Evolutionary conservation across 1,140 invertebrate genomes (phyloP).

Genomic region (Tetragnatha versicolor): DNA sequence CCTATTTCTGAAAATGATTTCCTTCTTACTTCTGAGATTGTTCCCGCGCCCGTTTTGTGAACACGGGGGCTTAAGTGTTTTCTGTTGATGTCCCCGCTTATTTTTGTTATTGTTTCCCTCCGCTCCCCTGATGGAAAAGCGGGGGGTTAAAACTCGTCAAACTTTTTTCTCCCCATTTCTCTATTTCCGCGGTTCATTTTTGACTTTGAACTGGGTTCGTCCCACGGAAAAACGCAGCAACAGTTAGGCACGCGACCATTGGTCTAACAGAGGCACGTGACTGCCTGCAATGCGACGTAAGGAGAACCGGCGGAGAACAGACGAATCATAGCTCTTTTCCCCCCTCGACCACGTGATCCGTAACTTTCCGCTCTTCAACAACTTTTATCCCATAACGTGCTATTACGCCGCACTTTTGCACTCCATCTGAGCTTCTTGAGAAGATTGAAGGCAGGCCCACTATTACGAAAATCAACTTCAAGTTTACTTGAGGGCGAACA

Average conservation of each 20-base stretch:
- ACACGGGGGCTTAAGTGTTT: conserved; percentile 1
- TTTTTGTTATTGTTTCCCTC: conserved; percentile 11
- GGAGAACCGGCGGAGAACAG: conserved; percentile 8
- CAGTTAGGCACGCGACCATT: conserved; percentile 45
- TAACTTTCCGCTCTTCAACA: conserved; percentile 28
- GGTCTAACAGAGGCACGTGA: conserved; percentile 33
- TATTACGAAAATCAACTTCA: no score
- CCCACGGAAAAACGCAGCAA: conserved; percentile 45
- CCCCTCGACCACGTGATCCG: conserved; percentile 25
- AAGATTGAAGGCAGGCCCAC: conserved; percentile 1
- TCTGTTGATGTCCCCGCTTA: conserved; percentile 3
- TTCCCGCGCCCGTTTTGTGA: neutral
- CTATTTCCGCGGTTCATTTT: conserved; percentile 2
- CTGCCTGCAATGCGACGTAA: conserved; percentile 48
- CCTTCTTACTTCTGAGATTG: neutral
- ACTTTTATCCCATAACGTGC: conserved; percentile 24
- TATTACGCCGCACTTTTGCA: neutral
- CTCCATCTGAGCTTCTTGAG: neutral
- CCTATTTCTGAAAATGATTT: neutral
- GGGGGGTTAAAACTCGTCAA: neutral
- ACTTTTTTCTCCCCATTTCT: neutral
- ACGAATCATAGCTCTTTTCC: conserved; percentile 17
- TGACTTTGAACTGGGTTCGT: conserved; percentile 14
- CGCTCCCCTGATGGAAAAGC: neutral
- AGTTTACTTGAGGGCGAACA: no score